Conservation (phyloP, 2,888 invertebrate genomes). For the Leucozona laternaria region DNA sequence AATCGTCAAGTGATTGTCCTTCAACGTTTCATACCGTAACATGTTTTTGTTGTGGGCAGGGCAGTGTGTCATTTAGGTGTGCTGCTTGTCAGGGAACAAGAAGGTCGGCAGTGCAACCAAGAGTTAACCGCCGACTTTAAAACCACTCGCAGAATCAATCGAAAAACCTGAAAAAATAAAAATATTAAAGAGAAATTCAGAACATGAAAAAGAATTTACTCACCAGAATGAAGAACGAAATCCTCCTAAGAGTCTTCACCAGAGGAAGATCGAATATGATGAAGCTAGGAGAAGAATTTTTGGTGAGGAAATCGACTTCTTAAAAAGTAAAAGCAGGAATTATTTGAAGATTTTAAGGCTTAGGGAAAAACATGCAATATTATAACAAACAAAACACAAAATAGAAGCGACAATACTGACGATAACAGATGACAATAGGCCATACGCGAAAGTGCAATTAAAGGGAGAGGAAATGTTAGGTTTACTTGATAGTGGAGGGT, state of each 20-base stretch:
- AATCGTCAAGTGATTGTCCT: neutral
- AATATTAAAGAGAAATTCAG: neutral
- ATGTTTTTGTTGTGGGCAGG: constrained; percentile 1
- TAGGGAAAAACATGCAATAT: neutral
- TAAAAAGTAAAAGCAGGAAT: neutral
- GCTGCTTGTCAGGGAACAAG: constrained; percentile 11
- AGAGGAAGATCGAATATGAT: neutral
- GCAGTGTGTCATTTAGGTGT: neutral
- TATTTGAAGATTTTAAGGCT: neutral
- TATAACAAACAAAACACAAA: neutral
- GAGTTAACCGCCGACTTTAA: constrained; percentile 7
- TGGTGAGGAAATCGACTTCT: neutral
- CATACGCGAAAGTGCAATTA: constrained; percentile 3
- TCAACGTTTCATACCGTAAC: constrained; percentile 13
- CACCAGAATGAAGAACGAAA: too few relatives aligned
- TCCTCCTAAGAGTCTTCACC: too few relatives aligned
- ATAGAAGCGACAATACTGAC: neutral
- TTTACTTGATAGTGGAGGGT: constrained; percentile 16
- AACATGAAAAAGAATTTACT: too few relatives aligned
- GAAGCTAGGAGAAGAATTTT: neutral
- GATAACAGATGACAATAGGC: constrained; percentile 9
- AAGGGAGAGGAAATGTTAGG: neutral
- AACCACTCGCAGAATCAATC: neutral
- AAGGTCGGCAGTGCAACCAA: constrained; percentile 5
- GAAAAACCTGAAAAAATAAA: neutral